These are phyloP conservation scores for Gopherus evgoodei DNA, from an alignment of 2,113 vertebrate species.

Conservation along the genomic window DNA sequence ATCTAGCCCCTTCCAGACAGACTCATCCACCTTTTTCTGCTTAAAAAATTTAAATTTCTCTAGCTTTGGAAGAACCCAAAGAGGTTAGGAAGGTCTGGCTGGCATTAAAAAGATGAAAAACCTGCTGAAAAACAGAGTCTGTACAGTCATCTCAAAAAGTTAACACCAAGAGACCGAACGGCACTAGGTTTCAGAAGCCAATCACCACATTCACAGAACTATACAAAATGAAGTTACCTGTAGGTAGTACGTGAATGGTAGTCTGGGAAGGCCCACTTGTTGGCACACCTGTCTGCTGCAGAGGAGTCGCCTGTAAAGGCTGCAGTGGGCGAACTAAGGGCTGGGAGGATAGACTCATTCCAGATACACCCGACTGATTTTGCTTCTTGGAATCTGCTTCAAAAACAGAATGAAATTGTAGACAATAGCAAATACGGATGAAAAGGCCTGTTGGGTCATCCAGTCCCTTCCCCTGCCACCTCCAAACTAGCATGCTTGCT, in stretches of 20 bases:
- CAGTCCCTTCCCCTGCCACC: accelerated
- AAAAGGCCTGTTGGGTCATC: neutral
- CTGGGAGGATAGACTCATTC: conserved; percentile 60
- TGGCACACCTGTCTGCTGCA: conserved; percentile 75
- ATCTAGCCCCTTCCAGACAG: neutral
- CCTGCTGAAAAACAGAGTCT: neutral
- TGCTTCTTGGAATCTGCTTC: conserved; percentile 78
- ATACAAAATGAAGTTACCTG: conserved; percentile 71
- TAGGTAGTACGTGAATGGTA: conserved; percentile 82
- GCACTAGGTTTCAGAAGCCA: neutral
- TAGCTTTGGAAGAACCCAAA: neutral
- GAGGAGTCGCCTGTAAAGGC: conserved; percentile 71
- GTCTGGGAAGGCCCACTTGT: conserved; percentile 81
- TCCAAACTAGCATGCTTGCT: neutral
- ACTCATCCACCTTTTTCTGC: neutral
- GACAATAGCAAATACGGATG: neutral
- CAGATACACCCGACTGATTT: conserved; percentile 62
- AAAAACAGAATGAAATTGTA: neutral
- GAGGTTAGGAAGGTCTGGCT: neutral
- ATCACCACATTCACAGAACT: neutral
- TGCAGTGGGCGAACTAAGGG: conserved; percentile 74
- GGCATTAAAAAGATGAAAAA: neutral
- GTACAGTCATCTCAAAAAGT: neutral
- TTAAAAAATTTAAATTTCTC: neutral
- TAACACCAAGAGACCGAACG: neutral